A percentile compares a stretch with the other conserved stretches of the same genome.
Conservation (phyloP, 2,113 vertebrate genomes). For the Colius striatus region DNA sequence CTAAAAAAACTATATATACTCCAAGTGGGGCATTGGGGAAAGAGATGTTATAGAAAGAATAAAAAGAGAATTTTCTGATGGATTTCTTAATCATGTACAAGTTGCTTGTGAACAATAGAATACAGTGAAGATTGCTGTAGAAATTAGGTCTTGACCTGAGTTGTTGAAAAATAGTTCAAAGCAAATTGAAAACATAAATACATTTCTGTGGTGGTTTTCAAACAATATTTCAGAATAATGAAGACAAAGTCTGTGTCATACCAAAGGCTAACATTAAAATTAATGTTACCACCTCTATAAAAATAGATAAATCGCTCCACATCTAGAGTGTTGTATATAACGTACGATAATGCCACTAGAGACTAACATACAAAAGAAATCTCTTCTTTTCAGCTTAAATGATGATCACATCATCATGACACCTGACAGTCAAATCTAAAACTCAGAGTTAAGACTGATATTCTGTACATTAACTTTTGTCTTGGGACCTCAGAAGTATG, state of each 20-base stretch:
- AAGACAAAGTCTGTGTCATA: constrained; percentile 82
- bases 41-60: constrained; percentile 61
- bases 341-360: neutral
- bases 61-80: constrained; percentile 73
- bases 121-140: constrained; percentile 74
- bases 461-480: neutral
- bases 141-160: constrained; percentile 87
- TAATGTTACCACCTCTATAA: constrained; percentile 64
- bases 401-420: neutral
- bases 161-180: constrained; percentile 84
- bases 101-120: constrained; percentile 74
- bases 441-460: neutral
- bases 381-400: neutral
- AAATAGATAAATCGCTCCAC: constrained; percentile 45
- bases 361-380: neutral
- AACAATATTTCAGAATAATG: constrained; percentile 81
- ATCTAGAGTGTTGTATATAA: constrained; percentile 2
- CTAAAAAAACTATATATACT: neutral
- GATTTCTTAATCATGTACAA: constrained; percentile 83
- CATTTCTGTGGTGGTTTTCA: constrained; percentile 68
- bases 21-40: constrained; percentile 45
- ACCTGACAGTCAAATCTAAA: neutral
- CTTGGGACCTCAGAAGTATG: neutral
- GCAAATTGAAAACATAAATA: constrained; percentile 88
- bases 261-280: constrained; percentile 77